phyloP scores from a whole-genome alignment of 1,140 invertebrate genomes.

The Saccostrea cuccullata region DNA sequence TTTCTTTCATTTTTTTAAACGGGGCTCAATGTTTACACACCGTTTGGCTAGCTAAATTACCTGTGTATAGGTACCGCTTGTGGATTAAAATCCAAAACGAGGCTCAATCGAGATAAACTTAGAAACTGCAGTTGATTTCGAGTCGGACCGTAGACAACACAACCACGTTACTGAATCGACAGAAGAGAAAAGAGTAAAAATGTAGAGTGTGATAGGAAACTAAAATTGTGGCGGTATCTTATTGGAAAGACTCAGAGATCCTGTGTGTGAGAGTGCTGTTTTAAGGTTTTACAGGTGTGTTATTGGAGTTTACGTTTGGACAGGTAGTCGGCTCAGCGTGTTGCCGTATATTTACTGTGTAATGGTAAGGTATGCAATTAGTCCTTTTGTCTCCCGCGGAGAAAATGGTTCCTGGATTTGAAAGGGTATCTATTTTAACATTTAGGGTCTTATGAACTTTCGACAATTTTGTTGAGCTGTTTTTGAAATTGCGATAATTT shows the following conservation, averaged over 20 bases:
- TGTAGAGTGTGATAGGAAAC: background rate
- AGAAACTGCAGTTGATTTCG: constrained; percentile 28
- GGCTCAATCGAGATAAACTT: constrained; percentile 31
- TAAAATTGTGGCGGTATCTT: background rate
- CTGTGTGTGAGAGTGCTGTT: background rate
- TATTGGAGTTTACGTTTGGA: constrained; percentile 10
- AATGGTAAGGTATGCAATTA: background rate
- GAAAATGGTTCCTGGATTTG: background rate
- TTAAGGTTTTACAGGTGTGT: constrained; percentile 33
- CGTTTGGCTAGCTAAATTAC: constrained; percentile 24
- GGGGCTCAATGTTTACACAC: constrained; percentile 29
- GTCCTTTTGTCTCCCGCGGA: constrained; percentile 3
- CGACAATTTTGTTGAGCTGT: background rate
- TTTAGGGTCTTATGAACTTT: background rate
- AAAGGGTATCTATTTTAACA: background rate
- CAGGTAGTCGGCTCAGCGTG: constrained; percentile 25
- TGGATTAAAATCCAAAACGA: constrained; percentile 28
- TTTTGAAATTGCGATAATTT: background rate
- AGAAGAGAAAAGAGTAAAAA: background rate
- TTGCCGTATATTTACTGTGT: no score
- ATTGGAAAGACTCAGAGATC: background rate
- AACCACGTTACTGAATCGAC: background rate
- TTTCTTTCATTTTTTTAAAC: background rate
- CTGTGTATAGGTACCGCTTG: constrained; percentile 2
- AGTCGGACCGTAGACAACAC: constrained; percentile 19